These are phyloP conservation scores for Notarius quadriscutis DNA, from an alignment of 2,113 vertebrate genomes.

Conservation along the genomic window DNA sequence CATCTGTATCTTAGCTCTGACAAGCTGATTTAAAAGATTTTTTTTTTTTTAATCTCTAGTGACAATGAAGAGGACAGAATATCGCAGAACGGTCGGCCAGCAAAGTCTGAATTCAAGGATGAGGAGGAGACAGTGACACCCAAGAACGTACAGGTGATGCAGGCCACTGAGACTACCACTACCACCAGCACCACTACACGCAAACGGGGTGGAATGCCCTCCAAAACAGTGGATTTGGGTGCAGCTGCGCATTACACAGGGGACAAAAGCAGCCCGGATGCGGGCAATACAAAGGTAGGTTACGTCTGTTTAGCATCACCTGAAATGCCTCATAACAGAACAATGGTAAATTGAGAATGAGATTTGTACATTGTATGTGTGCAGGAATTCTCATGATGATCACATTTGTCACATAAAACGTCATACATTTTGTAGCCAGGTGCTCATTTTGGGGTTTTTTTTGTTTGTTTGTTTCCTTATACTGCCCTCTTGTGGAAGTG, in stretches of 20 bases:
- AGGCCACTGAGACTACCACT: slow-evolving; percentile 82
- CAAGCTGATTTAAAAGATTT: neutral
- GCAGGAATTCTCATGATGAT: neutral
- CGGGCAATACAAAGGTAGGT: slow-evolving; percentile 63
- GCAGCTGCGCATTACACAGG: slow-evolving; percentile 96
- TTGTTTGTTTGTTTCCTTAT: neutral
- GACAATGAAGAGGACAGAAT: slow-evolving; percentile 83
- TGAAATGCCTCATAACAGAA: neutral
- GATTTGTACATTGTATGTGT: neutral
- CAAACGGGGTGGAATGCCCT: slow-evolving; percentile 85
- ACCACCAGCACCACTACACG: slow-evolving; percentile 78
- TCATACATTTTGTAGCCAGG: neutral
- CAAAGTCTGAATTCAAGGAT: slow-evolving; percentile 91
- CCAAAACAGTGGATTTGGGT: slow-evolving; percentile 94
- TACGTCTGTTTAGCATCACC: neutral
- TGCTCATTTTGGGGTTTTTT: neutral
- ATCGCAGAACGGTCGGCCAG: slow-evolving; percentile 72
- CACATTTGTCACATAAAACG: neutral
- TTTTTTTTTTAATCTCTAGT: slow-evolving; percentile 62
- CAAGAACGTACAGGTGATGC: slow-evolving; percentile 89
- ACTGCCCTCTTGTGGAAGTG: slow-evolving; percentile 44
- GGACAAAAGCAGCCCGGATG: slow-evolving; percentile 82
- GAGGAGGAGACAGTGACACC: slow-evolving; percentile 90
- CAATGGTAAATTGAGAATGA: neutral
- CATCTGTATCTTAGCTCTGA: neutral